Evolutionary conservation across 2,888 invertebrate species (phyloP), one percentile per base, ranked within the genome.

Genomic region (Scaptomyza cyrtandrae): DNA sequence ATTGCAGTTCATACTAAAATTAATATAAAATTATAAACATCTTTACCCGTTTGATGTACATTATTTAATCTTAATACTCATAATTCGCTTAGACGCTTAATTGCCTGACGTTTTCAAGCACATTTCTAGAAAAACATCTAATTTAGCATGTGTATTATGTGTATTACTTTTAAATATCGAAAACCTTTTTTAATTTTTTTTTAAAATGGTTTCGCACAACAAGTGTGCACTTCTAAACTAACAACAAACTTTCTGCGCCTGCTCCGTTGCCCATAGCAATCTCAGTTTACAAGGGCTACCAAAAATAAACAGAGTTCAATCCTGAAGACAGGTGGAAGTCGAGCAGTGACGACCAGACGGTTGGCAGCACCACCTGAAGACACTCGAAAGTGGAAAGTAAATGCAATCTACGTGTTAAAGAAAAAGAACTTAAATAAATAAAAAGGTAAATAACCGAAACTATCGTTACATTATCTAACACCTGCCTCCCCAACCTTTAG

Each of bases 221-320:
- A 71, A 85, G 62, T 75, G 73, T 56, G 49, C 9, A 11, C 43
- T 27, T 43, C 54, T 68, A 37, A 7, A 54, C 43, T 61, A 68
- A 64, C 61, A 86, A 88, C 88, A 83, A 77, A 77, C 55, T 10
- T 49, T 19, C 49, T 84, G 88, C 83, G 83, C 77, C 69, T 84
- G 88, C 83, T 77, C 84, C 14, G 83, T 84, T 52, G 84, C 67
- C 83, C 73, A 53, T 46, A 73, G 73, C 86, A 79, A 84, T 88
- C 24, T 14, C 16, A 13, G 16, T 54, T 14, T 11, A 35, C 14
- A 11, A 63, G 63, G 67, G 57, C 62, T 73, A 19, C 45, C 46
- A 55, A 52, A 55, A 52, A 82, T 68, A 79, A 73, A 62, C 54
- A 58, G 3, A 35, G 2, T 14, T 48, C 43, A 37, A 37, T 31